A percentile compares a stretch with the other conserved stretches of the same genome.
phyloP scores from a whole-genome alignment of 2,113 vertebrate species.

The Neodon shergylaensis region DNA sequence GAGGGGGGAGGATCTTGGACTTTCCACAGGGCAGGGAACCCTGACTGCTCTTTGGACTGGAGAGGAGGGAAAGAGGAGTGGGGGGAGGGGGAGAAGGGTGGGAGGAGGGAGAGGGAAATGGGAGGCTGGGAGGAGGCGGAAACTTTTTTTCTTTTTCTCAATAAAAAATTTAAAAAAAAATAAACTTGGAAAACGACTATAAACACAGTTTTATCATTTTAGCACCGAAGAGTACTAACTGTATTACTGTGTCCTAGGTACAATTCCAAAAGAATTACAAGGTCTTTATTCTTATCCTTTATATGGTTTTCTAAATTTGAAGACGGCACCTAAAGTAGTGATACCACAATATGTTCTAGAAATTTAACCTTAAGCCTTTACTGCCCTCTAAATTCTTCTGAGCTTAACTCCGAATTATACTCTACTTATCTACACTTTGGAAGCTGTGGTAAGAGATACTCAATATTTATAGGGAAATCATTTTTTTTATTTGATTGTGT shows the following conservation, averaged over 20 bases:
- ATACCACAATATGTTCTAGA: not conserved
- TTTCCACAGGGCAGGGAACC: too few species aligned
- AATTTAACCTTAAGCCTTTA: slow-evolving; percentile 37
- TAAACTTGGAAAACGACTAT: slow-evolving; percentile 19
- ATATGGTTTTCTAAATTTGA: slow-evolving; percentile 54
- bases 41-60: too few species aligned
- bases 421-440: slow-evolving; percentile 2
- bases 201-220: slow-evolving; percentile 20
- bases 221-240: not conserved
- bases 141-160: too few species aligned
- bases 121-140: too few species aligned
- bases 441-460: not conserved
- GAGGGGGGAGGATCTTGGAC: too few species aligned
- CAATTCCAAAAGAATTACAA: slow-evolving; percentile 13
- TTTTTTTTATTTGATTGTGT: slow-evolving; percentile 27
- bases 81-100: too few species aligned
- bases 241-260: not conserved
- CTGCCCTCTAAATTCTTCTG: not conserved
- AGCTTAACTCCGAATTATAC: not conserved
- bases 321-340: not conserved
- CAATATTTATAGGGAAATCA: not conserved
- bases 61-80: too few species aligned
- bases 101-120: too few species aligned
- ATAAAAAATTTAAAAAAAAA: too few species aligned
- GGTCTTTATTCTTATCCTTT: not conserved